Evolutionary conservation across 1,140 invertebrate species (phyloP).

Genomic region (Tetranychus cinnabarinus): DNA sequence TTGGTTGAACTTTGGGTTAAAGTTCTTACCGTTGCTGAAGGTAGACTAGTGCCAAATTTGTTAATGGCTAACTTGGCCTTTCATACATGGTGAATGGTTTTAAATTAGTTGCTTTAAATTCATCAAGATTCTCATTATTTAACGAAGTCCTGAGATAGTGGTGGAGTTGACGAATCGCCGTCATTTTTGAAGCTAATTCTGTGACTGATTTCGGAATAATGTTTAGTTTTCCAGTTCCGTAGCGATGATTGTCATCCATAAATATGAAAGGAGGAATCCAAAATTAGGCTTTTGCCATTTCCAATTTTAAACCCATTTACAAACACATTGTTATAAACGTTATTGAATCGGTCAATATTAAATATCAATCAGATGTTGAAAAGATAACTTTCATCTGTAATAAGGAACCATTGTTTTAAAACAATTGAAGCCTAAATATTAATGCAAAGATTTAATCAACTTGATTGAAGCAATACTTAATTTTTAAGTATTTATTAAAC

Average conservation of each 20-base stretch:
- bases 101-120: constrained; percentile 29
- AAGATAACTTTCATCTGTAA: no score
- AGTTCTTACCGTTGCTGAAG: constrained; percentile 38
- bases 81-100: constrained; percentile 44
- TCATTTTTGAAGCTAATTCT: background rate
- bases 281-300: no score
- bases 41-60: constrained; percentile 42
- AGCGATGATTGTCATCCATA: no score
- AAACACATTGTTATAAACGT: no score
- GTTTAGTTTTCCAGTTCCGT: no score
- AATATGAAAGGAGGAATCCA: no score
- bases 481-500: no score
- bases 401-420: no score
- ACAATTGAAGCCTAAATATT: no score
- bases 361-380: no score
- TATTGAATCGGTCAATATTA: no score
- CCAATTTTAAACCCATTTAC: no score
- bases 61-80: constrained; percentile 39
- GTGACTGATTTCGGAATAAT: background rate
- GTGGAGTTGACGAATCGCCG: background rate
- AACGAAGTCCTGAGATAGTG: background rate
- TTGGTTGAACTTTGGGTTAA: constrained; percentile 25
- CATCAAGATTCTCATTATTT: constrained; percentile 32
- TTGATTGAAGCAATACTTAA: background rate
- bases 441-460: background rate